Percentiles rank a stretch among this genome's conserved stretches.
Evolutionary conservation across 2,113 vertebrate species (phyloP).

Genomic region (Aviceda subcristata): DNA sequence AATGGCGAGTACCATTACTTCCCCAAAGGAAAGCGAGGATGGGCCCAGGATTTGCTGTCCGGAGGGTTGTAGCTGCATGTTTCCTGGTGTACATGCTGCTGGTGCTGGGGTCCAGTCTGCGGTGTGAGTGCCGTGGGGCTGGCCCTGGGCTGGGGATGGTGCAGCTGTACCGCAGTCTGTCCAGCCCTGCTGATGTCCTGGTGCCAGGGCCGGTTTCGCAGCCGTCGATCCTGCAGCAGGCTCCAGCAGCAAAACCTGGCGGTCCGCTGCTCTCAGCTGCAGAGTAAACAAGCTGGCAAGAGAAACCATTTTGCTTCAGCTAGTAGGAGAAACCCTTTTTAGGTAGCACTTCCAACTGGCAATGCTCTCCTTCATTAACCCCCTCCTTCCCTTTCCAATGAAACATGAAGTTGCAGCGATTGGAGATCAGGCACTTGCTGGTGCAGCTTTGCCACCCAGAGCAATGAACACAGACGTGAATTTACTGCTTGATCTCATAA

Average conservation of each 20-base stretch:
- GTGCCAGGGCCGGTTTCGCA: neutral
- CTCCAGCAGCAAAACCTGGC: constrained; percentile 59
- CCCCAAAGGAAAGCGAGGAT: neutral
- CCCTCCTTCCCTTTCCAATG: constrained; percentile 51
- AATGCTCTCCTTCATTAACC: constrained; percentile 57
- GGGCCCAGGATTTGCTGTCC: neutral
- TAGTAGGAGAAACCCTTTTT: constrained; percentile 67
- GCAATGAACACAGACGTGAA: constrained; percentile 27
- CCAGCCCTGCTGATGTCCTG: neutral
- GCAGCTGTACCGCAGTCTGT: neutral
- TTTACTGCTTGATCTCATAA: constrained; percentile 51
- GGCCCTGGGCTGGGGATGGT: neutral
- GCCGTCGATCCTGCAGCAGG: neutral
- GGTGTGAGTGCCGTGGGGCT: neutral
- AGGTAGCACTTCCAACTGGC: constrained; percentile 69
- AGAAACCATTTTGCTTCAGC: constrained; percentile 71
- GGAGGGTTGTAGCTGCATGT: neutral
- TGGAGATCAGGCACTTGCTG: neutral
- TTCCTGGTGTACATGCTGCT: neutral
- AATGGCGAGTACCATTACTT: neutral
- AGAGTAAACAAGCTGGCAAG: constrained; percentile 67
- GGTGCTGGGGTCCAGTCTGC: neutral
- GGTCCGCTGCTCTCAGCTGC: constrained; percentile 52
- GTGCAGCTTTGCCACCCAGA: constrained; percentile 45
- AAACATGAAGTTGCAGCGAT: neutral